These are phyloP conservation scores for Lordiphosa collinella DNA, from an alignment of 1,140 invertebrate species.

Conservation along the genomic window DNA sequence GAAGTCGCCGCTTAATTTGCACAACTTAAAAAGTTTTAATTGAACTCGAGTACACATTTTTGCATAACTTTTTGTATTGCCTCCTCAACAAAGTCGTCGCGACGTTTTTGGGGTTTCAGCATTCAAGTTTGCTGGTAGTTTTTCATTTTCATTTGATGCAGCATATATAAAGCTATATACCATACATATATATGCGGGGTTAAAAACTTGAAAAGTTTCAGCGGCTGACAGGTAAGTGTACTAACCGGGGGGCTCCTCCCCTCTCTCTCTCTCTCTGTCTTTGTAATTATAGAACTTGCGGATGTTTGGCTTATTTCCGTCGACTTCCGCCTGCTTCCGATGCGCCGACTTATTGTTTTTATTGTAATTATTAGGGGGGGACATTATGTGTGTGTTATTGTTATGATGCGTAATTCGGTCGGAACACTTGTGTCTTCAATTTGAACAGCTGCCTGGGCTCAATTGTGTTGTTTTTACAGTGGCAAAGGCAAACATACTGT, in stretches of 20 bases:
- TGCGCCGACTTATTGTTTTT: constrained; percentile 41
- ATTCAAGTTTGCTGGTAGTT: background rate
- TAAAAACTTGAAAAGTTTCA: constrained; percentile 53
- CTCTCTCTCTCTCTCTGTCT: background rate
- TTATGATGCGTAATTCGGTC: constrained; percentile 44
- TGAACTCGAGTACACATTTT: constrained; percentile 57
- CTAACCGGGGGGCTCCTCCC: background rate
- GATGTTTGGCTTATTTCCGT: constrained; percentile 64
- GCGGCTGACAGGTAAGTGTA: constrained; percentile 18
- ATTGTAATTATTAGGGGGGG: constrained; percentile 35
- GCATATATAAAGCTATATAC: constrained; percentile 12
- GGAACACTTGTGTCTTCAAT: constrained; percentile 45
- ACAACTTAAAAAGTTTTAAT: constrained; percentile 60
- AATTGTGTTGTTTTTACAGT: constrained; percentile 37
- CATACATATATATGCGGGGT: constrained; percentile 4
- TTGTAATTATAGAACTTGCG: constrained; percentile 57
- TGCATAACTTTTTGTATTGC: constrained; percentile 52
- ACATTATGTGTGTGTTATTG: constrained; percentile 31
- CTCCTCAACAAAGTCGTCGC: constrained; percentile 17
- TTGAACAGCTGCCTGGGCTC: constrained; percentile 47
- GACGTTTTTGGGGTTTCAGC: constrained; percentile 4
- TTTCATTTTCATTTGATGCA: constrained; percentile 18
- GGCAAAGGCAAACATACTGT: constrained; percentile 47
- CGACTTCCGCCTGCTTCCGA: constrained; percentile 54
- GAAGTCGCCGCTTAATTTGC: constrained; percentile 45